A percentile compares a stretch with the other conserved stretches of the same genome.
Evolutionary conservation across 2,797 vertebrate genomes (phyloP).

Genomic region (Centroberyx gerrardi): DNA sequence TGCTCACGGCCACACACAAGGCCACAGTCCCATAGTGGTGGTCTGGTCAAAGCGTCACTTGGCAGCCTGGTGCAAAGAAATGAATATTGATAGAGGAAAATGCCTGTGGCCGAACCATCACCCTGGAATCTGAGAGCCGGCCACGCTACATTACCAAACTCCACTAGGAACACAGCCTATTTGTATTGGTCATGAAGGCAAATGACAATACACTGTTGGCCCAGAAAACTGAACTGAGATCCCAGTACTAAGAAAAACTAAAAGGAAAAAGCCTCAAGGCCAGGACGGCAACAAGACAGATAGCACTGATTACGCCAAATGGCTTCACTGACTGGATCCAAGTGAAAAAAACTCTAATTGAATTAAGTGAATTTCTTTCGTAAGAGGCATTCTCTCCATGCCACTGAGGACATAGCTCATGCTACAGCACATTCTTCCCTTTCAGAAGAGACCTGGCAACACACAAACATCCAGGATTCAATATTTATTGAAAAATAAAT

Average conservation of each 20-base stretch:
- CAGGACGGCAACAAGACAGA: slow-evolving; percentile 66
- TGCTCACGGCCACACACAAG: slow-evolving; percentile 31
- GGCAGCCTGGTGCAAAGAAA: slow-evolving; percentile 43
- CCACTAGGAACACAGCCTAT: slow-evolving; percentile 51
- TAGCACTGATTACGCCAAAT: slow-evolving; percentile 64
- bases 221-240: slow-evolving; percentile 46
- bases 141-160: slow-evolving; percentile 47
- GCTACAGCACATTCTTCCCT: background rate
- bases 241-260: slow-evolving; percentile 49
- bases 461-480: background rate
- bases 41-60: background rate
- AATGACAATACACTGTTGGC: slow-evolving; percentile 53
- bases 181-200: slow-evolving; percentile 59
- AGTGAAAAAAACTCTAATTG: slow-evolving; percentile 50
- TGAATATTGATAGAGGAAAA: slow-evolving; percentile 70
- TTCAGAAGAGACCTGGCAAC: background rate
- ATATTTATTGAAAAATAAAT: slow-evolving; percentile 11
- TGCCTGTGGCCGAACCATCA: slow-evolving; percentile 43
- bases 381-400: slow-evolving; percentile 39
- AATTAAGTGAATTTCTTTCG: slow-evolving; percentile 59
- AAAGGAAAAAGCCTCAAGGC: slow-evolving; percentile 55
- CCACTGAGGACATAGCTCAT: slow-evolving; percentile 20
- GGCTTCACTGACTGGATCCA: slow-evolving; percentile 41
- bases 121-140: slow-evolving; percentile 49
- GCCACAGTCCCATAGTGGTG: slow-evolving; percentile 21